Conservation (phyloP, 2,888 invertebrate species). For the Crossocerus cetratus region DNA sequence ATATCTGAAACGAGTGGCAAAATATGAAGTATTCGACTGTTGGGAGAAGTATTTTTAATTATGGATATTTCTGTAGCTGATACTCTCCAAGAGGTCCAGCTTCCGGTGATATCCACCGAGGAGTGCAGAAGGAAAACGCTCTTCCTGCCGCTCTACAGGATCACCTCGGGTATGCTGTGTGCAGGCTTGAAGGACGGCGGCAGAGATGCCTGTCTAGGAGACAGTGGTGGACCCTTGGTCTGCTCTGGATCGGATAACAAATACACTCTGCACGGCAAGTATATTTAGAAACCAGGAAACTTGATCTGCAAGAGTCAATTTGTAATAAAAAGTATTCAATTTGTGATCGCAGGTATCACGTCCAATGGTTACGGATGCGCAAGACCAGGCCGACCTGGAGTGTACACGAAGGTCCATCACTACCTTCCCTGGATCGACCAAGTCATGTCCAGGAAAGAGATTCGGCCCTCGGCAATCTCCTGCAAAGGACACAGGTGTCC, state of each 20-base stretch:
- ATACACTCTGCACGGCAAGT: slow-evolving; percentile 68
- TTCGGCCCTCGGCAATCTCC: slow-evolving; percentile 56
- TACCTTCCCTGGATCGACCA: slow-evolving; percentile 86
- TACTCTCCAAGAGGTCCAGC: slow-evolving; percentile 88
- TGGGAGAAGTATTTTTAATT: neutral
- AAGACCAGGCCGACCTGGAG: slow-evolving; percentile 87
- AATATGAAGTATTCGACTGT: neutral
- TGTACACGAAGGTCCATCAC: slow-evolving; percentile 88
- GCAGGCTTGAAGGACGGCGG: slow-evolving; percentile 89
- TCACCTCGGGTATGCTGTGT: slow-evolving; percentile 90
- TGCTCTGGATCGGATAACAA: slow-evolving; percentile 81
- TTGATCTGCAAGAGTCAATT: neutral
- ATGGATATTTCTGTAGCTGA: slow-evolving; percentile 80
- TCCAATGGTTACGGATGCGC: slow-evolving; percentile 91
- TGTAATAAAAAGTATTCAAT: neutral
- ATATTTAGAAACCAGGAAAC: slow-evolving; percentile 14
- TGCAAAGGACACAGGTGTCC: slow-evolving; percentile 87
- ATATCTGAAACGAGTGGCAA: neutral
- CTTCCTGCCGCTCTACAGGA: slow-evolving; percentile 85
- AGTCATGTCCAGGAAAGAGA: slow-evolving; percentile 75
- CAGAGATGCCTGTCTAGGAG: slow-evolving; percentile 88
- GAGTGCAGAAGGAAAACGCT: slow-evolving; percentile 87
- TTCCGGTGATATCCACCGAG: slow-evolving; percentile 87
- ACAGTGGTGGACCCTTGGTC: slow-evolving; percentile 89
- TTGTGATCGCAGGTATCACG: slow-evolving; percentile 81